phyloP scores from a whole-genome alignment of 2,113 vertebrate genomes.

The Hymenochirus boettgeri region DNA sequence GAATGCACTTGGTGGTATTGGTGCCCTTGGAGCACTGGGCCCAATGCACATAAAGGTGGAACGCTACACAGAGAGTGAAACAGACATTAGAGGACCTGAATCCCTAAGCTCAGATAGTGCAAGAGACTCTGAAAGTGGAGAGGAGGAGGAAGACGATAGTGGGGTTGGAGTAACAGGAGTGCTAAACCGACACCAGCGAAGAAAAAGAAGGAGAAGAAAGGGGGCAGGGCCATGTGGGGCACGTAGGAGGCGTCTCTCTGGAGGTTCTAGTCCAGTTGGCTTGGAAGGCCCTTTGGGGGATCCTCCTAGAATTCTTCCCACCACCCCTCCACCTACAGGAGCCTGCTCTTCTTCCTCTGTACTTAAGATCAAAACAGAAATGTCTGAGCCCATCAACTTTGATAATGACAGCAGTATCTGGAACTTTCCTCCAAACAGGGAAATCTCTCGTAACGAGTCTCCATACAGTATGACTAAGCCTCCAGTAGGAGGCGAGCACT shows the following conservation, averaged over 20 bases:
- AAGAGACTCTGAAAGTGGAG: slow-evolving; percentile 75
- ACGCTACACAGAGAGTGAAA: slow-evolving; percentile 86
- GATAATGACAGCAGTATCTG: slow-evolving; percentile 99
- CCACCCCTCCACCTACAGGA: slow-evolving; percentile 60
- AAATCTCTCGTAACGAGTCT: slow-evolving; percentile 96
- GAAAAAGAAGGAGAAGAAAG: slow-evolving; percentile 92
- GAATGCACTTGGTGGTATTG: slow-evolving; percentile 21
- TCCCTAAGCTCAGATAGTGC: slow-evolving; percentile 76
- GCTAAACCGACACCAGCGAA: slow-evolving; percentile 78
- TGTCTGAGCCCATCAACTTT: slow-evolving; percentile 96
- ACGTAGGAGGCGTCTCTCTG: slow-evolving; percentile 78
- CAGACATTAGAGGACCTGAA: slow-evolving; percentile 75
- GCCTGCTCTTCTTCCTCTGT: slow-evolving; percentile 71
- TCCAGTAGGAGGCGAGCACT: slow-evolving; percentile 75
- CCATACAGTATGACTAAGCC: slow-evolving; percentile 98
- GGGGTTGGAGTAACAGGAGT: slow-evolving; percentile 40
- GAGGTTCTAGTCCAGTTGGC: slow-evolving; percentile 73
- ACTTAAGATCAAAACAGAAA: slow-evolving; percentile 98
- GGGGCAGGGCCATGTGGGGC: slow-evolving; percentile 82
- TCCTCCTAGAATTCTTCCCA: slow-evolving; percentile 77
- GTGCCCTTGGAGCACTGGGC: slow-evolving; percentile 60
- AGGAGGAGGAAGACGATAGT: slow-evolving; percentile 62
- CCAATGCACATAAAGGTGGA: slow-evolving; percentile 96
- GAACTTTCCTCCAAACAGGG: slow-evolving; percentile 97
- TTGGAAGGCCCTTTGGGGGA: slow-evolving; percentile 78